phyloP scores from a whole-genome alignment of 2,797 vertebrate species.

The Pseudopleuronectes americanus region DNA sequence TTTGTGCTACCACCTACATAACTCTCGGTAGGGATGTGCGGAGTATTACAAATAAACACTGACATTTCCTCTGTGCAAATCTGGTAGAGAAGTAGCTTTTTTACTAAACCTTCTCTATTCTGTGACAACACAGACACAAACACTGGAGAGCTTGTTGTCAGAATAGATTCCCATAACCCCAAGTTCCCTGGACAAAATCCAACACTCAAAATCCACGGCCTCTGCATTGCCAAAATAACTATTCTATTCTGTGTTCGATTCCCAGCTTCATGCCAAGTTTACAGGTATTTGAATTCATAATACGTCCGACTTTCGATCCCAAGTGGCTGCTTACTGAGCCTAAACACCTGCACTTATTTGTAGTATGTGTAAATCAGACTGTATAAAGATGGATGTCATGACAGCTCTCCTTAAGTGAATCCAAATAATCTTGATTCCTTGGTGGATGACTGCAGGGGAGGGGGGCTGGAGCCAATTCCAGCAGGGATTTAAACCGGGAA shows the following conservation, averaged over 20 bases:
- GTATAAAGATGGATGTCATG: too few species aligned
- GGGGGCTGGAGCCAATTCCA: too few species aligned
- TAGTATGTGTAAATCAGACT: not conserved
- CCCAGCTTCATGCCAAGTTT: not conserved
- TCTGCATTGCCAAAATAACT: not conserved
- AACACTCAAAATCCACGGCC: not conserved
- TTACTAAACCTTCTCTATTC: conserved; percentile 24
- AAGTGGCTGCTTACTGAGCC: not conserved
- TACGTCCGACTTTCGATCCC: conserved; percentile 1
- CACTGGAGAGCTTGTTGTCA: conserved; percentile 23
- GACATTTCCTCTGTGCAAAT: conserved; percentile 46
- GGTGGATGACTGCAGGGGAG: too few species aligned
- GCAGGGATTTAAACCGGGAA: too few species aligned
- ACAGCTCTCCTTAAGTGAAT: too few species aligned
- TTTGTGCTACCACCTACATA: conserved; percentile 60
- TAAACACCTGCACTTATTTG: conserved; percentile 27
- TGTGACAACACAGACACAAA: conserved; percentile 6
- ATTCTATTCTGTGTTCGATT: not conserved
- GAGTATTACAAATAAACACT: conserved; percentile 42
- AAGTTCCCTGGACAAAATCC: conserved; percentile 7
- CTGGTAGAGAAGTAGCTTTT: conserved; percentile 19
- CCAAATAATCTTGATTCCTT: too few species aligned
- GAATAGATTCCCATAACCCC: conserved; percentile 5
- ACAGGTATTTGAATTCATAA: not conserved
- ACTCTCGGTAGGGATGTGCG: conserved; percentile 45